Evolutionary conservation across 1,140 invertebrate species (phyloP).

Genomic region (Leptinotarsa texana): DNA sequence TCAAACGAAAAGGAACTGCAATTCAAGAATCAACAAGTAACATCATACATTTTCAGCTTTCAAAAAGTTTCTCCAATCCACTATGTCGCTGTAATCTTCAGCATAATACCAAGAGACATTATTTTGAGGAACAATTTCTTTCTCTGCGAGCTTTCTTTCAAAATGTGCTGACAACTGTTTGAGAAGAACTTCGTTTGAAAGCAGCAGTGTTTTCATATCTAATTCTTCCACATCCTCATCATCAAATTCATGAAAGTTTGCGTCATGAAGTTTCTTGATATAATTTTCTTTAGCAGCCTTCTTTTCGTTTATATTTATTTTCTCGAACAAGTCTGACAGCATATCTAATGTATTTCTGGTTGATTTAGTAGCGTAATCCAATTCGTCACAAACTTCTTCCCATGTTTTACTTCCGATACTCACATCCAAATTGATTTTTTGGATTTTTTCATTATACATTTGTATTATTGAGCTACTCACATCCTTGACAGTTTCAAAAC

Average conservation of each 20-base stretch:
- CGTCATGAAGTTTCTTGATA: neutral
- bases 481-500: neutral
- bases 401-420: neutral
- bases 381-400: neutral
- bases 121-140: neutral
- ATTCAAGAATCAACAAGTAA: no score
- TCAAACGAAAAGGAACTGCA: no score
- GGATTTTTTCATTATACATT: neutral
- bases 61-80: neutral
- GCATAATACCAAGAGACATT: neutral
- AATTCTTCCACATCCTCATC: conserved; percentile 7
- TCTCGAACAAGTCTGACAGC: neutral
- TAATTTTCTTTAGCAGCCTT: neutral
- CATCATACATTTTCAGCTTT: neutral
- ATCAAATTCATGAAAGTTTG: neutral
- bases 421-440: neutral
- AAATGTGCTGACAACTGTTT: conserved; percentile 10
- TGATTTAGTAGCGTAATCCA: neutral
- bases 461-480: neutral
- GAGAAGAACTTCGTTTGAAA: neutral
- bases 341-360: neutral
- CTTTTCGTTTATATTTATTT: neutral
- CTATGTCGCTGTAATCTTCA: neutral
- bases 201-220: neutral
- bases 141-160: neutral